Conservation (phyloP, 2,113 vertebrate genomes). For the Pangasianodon hypophthalmus region DNA sequence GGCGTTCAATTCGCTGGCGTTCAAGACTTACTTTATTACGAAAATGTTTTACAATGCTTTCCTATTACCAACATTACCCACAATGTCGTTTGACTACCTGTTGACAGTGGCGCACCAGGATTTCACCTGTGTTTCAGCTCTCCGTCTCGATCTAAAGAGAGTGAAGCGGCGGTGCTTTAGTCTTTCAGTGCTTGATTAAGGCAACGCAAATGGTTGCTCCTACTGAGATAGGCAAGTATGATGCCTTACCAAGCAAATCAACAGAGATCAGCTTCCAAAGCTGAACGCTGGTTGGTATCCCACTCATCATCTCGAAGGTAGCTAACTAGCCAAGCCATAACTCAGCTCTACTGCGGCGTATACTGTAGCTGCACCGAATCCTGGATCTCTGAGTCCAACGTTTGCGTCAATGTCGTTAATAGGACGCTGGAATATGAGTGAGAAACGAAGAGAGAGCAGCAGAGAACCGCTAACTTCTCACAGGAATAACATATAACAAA, state of each 20-base stretch:
- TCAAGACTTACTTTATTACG: no score
- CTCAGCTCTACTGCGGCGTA: neutral
- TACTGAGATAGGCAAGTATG: neutral
- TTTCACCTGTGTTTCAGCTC: neutral
- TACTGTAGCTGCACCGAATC: no score
- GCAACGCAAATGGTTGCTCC: neutral
- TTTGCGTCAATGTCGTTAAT: neutral
- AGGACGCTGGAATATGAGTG: neutral
- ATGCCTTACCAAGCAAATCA: neutral
- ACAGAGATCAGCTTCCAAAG: neutral
- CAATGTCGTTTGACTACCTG: neutral
- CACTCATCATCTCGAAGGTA: neutral
- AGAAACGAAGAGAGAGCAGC: neutral
- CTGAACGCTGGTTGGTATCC: neutral
- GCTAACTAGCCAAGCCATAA: neutral
- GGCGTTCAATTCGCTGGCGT: no score
- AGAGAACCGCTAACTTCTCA: neutral
- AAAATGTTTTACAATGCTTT: neutral
- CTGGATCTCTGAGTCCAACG: neutral
- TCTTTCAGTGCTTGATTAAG: neutral
- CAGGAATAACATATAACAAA: neutral
- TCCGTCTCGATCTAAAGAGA: neutral
- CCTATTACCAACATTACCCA: neutral
- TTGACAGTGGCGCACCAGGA: neutral
- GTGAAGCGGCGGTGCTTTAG: neutral